These are phyloP conservation scores for Heliothis peltigera DNA, from an alignment of 2,888 invertebrate genomes.

Conservation along the genomic window DNA sequence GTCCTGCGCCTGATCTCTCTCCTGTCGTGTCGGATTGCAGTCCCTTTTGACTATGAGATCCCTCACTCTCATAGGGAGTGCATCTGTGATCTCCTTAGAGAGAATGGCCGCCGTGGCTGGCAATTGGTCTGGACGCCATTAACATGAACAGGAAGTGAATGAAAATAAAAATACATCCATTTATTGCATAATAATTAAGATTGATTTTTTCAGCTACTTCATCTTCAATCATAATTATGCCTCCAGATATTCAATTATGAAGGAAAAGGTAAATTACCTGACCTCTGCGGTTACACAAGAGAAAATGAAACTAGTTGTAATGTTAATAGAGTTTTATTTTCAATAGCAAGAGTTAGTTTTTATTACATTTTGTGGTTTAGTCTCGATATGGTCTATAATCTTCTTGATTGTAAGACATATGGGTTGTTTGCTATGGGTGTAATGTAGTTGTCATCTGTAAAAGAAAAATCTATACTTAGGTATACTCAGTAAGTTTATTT, in stretches of 20 bases:
- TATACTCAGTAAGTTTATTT: no score
- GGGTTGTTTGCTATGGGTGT: slow-evolving; percentile 27
- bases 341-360: slow-evolving; percentile 27
- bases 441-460: slow-evolving; percentile 53
- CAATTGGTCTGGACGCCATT: no score
- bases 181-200: slow-evolving; percentile 42
- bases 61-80: no score
- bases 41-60: no score
- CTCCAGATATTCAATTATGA: slow-evolving; percentile 48
- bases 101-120: no score
- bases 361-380: slow-evolving; percentile 17
- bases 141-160: slow-evolving; percentile 30
- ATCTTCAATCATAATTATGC: slow-evolving; percentile 53
- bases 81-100: no score
- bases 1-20: no score
- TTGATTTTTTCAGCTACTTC: slow-evolving; percentile 39
- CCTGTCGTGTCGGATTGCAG: no score
- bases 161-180: slow-evolving; percentile 23
- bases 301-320: slow-evolving; percentile 29
- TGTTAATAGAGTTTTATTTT: slow-evolving; percentile 49
- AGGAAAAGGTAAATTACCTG: slow-evolving; percentile 60
- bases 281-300: slow-evolving; percentile 11
- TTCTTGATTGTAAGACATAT: slow-evolving; percentile 33
- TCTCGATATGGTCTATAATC: slow-evolving; percentile 34
- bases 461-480: no score